A percentile compares a stretch with the other conserved stretches of the same genome.
These are phyloP conservation scores for Griposia aprilina DNA, from an alignment of 2,888 invertebrate genomes.

Conservation along the genomic window DNA sequence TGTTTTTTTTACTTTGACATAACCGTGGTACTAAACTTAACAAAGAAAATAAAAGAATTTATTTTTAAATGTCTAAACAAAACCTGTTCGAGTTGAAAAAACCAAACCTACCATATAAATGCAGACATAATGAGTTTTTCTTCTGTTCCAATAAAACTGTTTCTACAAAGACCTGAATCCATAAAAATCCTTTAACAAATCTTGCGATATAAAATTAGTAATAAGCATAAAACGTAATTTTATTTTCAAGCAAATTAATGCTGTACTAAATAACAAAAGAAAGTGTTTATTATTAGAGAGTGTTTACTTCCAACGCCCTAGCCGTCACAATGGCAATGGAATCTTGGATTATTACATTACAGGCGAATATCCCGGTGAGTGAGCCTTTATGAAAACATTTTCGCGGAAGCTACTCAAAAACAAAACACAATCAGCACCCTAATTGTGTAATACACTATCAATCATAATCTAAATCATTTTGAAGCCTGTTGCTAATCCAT, in stretches of 20 bases:
- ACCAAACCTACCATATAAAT: neutral
- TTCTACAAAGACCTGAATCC: neutral
- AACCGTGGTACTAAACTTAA: no score
- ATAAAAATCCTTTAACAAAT: neutral
- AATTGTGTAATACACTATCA: no score
- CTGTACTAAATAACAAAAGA: neutral
- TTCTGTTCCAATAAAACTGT: neutral
- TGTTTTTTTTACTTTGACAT: neutral
- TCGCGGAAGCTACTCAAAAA: conserved; percentile 1
- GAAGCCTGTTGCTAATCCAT: no score
- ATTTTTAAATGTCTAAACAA: neutral
- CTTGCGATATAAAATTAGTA: neutral
- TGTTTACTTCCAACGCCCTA: no score
- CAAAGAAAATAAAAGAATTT: neutral
- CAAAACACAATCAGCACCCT: neutral
- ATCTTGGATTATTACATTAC: no score
- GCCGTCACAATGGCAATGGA: no score
- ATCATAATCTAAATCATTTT: no score
- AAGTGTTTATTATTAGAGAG: no score
- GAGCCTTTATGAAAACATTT: neutral
- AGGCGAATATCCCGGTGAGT: no score
- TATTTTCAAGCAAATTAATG: neutral
- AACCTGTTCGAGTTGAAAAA: neutral
- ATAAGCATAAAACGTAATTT: neutral
- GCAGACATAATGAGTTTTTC: neutral